These are phyloP conservation scores for Coelopa frigida DNA, from an alignment of 1,140 invertebrate species.

Conservation along the genomic window DNA sequence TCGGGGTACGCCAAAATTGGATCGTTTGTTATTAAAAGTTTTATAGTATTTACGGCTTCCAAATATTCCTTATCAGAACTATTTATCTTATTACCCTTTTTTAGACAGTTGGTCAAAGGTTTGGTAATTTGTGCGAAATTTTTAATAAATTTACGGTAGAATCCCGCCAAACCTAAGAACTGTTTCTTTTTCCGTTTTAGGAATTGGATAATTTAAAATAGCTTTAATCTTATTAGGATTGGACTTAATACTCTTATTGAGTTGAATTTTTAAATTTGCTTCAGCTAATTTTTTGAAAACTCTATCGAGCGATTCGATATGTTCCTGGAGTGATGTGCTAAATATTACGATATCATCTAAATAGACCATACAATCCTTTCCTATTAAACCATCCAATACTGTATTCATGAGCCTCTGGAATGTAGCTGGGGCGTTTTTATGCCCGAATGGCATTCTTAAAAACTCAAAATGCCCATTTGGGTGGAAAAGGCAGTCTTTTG, in stretches of 20 bases:
- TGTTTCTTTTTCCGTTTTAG: slow-evolving; percentile 27
- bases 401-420: slow-evolving; percentile 46
- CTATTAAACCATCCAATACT: slow-evolving; percentile 33
- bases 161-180: slow-evolving; percentile 22
- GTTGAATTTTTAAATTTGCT: slow-evolving; percentile 34
- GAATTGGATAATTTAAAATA: slow-evolving; percentile 21
- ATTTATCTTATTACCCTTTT: slow-evolving; percentile 7
- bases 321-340: slow-evolving; percentile 30
- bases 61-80: too few species aligned
- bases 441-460: slow-evolving; percentile 43
- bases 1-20: too few species aligned
- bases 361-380: slow-evolving; percentile 37
- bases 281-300: slow-evolving; percentile 27
- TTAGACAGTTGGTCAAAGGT: slow-evolving; percentile 11
- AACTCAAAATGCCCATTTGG: slow-evolving; percentile 41
- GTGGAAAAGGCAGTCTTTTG: slow-evolving; percentile 48
- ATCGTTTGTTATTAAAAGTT: too few species aligned
- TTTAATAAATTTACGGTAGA: slow-evolving; percentile 17
- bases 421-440: slow-evolving; percentile 43
- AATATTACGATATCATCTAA: slow-evolving; percentile 46
- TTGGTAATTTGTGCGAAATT: slow-evolving; percentile 11
- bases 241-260: slow-evolving; percentile 24
- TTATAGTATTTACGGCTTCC: too few species aligned
- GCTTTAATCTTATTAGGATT: slow-evolving; percentile 23
- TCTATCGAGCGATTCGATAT: slow-evolving; percentile 27